phyloP scores from a whole-genome alignment of 2,797 vertebrate species.

The Phataginus tetradactyla region DNA sequence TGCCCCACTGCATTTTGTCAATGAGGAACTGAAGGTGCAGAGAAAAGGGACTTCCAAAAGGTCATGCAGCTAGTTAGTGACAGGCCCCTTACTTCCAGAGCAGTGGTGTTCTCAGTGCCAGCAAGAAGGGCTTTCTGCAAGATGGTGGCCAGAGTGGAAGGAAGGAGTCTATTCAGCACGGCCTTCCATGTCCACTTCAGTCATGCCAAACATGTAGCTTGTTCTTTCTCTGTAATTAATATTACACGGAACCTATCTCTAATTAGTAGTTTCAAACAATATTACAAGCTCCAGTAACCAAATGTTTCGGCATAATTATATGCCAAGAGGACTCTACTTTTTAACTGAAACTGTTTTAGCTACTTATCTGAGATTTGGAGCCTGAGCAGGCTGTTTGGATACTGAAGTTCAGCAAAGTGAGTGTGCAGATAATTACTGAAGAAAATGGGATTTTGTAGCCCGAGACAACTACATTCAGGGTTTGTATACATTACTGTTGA shows the following conservation, averaged over 20 bases:
- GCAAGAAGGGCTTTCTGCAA: not conserved
- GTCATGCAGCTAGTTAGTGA: not conserved
- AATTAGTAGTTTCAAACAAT: constrained; percentile 52
- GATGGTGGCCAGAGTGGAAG: too few species aligned
- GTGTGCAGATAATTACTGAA: not conserved
- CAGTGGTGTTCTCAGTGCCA: not conserved
- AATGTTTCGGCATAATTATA: constrained; percentile 20
- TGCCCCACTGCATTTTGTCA: not conserved
- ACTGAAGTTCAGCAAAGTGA: not conserved
- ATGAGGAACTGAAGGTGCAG: not conserved
- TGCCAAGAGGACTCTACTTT: constrained; percentile 14
- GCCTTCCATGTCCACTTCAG: not conserved
- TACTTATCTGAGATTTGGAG: constrained; percentile 29
- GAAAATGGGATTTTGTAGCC: not conserved
- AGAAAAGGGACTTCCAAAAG: not conserved
- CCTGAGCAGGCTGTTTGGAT: not conserved
- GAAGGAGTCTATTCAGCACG: not conserved
- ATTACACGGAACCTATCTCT: not conserved
- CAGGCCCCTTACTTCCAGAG: not conserved
- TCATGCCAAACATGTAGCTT: not conserved
- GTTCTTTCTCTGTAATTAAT: constrained; percentile 33
- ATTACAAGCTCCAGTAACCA: constrained; percentile 43
- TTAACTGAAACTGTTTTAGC: constrained; percentile 41
- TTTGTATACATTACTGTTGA: not conserved
- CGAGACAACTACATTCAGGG: not conserved